Base-by-base conservation (phyloP, 2,797 vertebrate species). In the Gymnopithys bicolor region DNA sequence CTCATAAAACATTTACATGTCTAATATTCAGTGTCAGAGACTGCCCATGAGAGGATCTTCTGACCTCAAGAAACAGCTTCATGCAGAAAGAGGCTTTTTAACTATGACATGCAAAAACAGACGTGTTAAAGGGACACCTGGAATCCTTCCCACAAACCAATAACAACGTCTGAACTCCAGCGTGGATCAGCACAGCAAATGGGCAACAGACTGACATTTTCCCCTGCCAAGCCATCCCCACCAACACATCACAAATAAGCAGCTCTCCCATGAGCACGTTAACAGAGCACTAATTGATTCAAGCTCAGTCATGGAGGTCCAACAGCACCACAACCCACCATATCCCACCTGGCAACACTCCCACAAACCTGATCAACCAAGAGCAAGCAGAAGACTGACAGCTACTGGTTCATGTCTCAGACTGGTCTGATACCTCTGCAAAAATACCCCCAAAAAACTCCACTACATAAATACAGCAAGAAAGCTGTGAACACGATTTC, bases 161-260 rank as follows among this genome's bases (percentile, higher is more conserved):
- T 2, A 69, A 41, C 5, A 18, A 24, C 2, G 58, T 19, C 63
- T 66, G 70, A 91, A 73, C 41, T 62, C 39, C 55, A 69, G 18
- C 1, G 1, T 6, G 30, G 62, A 73, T 37, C 24, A 60, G 41
- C 32, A 88, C 19, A 66, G 58, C 22, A 30, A 25, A 78, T 0
- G 12, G 15, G 30, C 46, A 78, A 46, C 0, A 30, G 43, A 73
- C 12, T 37, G 12, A 56, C 63, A 39, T 19, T 41, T 43, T 13
- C 11, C 28, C 19, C 23, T 84, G 73, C 48, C n/a, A 55, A 70
- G n/a, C 11, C 11, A 25, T 46, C 30, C 60, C 12, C 39, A 86
- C 23, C 43, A 77, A 27, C 7, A 28, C 18, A 35, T 7, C 51
- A 51, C 0, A 0, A 48, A 33, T 1, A 28, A 55, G 35, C 8